Percentiles rank a stretch among this genome's conserved stretches.
These are phyloP conservation scores for Dipodomys stephensi DNA, from an alignment of 2,113 vertebrate species.

Conservation along the genomic window DNA sequence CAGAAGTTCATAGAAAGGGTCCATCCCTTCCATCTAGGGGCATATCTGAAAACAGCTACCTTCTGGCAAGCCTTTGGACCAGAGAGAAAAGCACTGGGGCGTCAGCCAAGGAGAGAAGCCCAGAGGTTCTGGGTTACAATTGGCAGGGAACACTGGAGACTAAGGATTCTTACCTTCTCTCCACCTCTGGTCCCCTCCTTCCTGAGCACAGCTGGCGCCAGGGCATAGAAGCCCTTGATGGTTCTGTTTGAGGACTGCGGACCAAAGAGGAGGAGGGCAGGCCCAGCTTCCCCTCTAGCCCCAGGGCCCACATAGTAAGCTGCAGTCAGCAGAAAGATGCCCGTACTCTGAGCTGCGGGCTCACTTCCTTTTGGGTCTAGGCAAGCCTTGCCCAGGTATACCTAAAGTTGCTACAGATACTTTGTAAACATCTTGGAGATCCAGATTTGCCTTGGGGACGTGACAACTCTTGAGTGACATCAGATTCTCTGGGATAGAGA, in stretches of 20 bases:
- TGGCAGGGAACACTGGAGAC: neutral
- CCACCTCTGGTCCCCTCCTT: neutral
- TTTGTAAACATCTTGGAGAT: constrained; percentile 12
- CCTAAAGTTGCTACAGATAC: neutral
- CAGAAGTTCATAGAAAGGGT: neutral
- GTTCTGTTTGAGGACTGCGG: neutral
- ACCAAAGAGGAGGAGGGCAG: neutral
- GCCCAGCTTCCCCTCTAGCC: neutral
- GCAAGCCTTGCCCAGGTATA: neutral
- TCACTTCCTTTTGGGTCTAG: neutral
- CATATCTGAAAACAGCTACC: neutral
- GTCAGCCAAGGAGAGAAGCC: neutral
- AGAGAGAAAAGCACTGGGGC: neutral
- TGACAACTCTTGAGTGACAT: neutral
- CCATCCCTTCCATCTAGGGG: too few species aligned
- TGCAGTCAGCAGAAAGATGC: neutral
- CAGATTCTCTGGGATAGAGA: neutral
- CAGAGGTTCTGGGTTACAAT: neutral
- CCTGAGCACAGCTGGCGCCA: too few species aligned
- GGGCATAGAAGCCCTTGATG: neutral
- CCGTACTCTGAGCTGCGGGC: too few species aligned
- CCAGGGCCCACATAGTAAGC: neutral
- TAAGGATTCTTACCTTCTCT: neutral
- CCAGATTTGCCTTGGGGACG: neutral
- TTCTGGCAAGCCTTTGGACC: neutral